Conservation (phyloP, 2,113 vertebrate species). For the Phycodurus eques region DNA sequence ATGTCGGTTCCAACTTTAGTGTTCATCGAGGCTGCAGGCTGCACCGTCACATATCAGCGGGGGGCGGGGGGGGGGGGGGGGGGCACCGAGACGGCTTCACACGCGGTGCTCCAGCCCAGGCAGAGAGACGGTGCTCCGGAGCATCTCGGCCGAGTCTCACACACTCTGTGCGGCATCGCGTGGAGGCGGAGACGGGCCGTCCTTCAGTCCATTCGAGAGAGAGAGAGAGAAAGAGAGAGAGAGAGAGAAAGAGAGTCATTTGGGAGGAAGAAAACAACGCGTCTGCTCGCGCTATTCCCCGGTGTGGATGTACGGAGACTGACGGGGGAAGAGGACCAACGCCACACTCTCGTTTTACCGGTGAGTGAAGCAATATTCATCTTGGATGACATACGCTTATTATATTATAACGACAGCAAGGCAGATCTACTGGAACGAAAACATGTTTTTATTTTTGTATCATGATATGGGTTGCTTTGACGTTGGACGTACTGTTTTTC, state of each 20-base stretch:
- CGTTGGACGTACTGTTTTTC: slow-evolving; percentile 4
- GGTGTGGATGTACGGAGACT: slow-evolving; percentile 72
- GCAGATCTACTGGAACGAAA: background rate
- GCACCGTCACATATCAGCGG: slow-evolving; percentile 45
- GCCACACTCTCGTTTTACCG: slow-evolving; percentile 49
- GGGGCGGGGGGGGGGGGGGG: slow-evolving; percentile 23
- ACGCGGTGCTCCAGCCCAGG: slow-evolving; percentile 9
- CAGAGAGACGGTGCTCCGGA: slow-evolving; percentile 24
- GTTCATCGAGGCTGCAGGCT: slow-evolving; percentile 33
- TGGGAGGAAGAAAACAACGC: slow-evolving; percentile 49
- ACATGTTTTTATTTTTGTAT: background rate
- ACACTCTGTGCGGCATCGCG: slow-evolving; percentile 27
- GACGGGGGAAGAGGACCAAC: slow-evolving; percentile 60
- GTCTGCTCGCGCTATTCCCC: slow-evolving; percentile 78
- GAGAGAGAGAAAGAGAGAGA: background rate
- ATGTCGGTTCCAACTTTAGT: slow-evolving; percentile 23
- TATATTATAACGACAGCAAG: slow-evolving; percentile 3
- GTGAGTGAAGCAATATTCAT: slow-evolving; percentile 54
- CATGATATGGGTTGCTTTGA: background rate
- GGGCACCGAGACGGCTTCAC: slow-evolving; percentile 27
- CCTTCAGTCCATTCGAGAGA: background rate
- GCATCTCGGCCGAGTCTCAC: slow-evolving; percentile 31
- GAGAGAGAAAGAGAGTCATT: slow-evolving; percentile 22
- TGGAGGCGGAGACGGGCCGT: slow-evolving; percentile 31
- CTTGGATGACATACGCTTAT: background rate